A percentile compares a stretch with the other conserved stretches of the same genome.
These are phyloP conservation scores for Meloidogyne floridensis DNA, from an alignment of 1,140 invertebrate species.

Conservation along the genomic window DNA sequence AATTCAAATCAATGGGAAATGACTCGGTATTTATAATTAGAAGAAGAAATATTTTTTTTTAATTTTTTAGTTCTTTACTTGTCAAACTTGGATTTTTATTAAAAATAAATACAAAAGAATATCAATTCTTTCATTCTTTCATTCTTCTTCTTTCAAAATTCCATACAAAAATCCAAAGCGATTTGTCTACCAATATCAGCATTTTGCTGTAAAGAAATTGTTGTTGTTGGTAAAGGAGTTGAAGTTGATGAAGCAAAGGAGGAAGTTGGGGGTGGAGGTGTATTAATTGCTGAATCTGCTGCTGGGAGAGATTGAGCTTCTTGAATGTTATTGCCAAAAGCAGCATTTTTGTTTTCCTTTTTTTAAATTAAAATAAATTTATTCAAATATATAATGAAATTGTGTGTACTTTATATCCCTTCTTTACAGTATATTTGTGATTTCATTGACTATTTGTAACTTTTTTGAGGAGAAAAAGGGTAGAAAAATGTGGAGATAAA, in stretches of 20 bases:
- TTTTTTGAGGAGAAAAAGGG: too few species aligned
- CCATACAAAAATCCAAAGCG: conserved; percentile 42
- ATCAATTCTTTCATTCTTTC: conserved; percentile 10
- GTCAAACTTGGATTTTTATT: conserved; percentile 14
- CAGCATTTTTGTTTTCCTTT: conserved; percentile 13
- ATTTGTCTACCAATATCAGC: conserved; percentile 40
- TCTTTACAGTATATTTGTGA: too few species aligned
- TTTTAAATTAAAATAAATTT: background rate
- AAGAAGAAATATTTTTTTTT: background rate
- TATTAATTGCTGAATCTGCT: background rate
- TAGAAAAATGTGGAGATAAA: too few species aligned
- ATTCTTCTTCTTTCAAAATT: conserved; percentile 28
- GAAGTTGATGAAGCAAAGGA: background rate
- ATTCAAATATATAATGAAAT: background rate
- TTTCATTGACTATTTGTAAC: too few species aligned
- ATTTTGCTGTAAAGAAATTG: conserved; percentile 30
- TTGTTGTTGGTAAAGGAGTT: background rate
- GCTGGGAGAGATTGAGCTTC: background rate
- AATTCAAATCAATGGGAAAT: conserved; percentile 21
- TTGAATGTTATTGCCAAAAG: background rate
- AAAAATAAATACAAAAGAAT: conserved; percentile 9
- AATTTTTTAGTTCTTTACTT: conserved; percentile 16
- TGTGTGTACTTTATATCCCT: too few species aligned
- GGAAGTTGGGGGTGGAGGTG: background rate
- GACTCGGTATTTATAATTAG: background rate